These are phyloP conservation scores for Brienomyrus brachyistius DNA, from an alignment of 2,113 vertebrate genomes.

Conservation along the genomic window DNA sequence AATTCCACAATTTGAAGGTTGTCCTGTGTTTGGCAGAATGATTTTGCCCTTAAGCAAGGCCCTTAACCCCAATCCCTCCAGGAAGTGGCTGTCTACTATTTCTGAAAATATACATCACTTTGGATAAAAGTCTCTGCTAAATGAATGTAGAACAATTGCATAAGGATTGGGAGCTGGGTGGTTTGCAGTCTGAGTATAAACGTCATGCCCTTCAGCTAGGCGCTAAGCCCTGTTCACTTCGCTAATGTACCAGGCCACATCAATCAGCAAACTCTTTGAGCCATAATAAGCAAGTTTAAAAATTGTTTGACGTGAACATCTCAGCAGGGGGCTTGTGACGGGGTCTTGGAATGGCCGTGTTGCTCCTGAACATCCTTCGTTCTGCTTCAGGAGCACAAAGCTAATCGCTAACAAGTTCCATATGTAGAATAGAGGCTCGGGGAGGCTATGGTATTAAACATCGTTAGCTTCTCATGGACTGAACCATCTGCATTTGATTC, in stretches of 20 bases:
- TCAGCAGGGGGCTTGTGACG: neutral
- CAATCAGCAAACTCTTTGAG: neutral
- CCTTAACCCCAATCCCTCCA: neutral
- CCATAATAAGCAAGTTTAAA: neutral
- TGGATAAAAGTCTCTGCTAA: neutral
- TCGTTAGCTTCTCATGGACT: no score
- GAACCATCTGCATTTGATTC: constrained; percentile 12
- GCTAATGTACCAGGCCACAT: neutral
- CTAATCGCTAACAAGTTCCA: constrained; percentile 4
- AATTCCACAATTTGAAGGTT: neutral
- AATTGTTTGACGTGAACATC: neutral
- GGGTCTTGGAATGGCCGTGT: neutral
- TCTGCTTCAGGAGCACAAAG: neutral
- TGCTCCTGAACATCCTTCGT: neutral
- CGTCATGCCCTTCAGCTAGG: neutral
- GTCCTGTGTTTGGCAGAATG: neutral
- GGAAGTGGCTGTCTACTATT: neutral
- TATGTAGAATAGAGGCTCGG: neutral
- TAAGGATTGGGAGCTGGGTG: neutral
- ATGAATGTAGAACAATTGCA: neutral
- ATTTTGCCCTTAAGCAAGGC: neutral
- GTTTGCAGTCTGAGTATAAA: neutral
- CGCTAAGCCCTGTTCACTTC: neutral
- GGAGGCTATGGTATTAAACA: neutral
- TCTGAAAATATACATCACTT: neutral